A percentile compares a stretch with the other conserved stretches of the same genome.
Conservation (phyloP, 2,797 vertebrate genomes). For the Pseudotriccus pelzelni region DNA sequence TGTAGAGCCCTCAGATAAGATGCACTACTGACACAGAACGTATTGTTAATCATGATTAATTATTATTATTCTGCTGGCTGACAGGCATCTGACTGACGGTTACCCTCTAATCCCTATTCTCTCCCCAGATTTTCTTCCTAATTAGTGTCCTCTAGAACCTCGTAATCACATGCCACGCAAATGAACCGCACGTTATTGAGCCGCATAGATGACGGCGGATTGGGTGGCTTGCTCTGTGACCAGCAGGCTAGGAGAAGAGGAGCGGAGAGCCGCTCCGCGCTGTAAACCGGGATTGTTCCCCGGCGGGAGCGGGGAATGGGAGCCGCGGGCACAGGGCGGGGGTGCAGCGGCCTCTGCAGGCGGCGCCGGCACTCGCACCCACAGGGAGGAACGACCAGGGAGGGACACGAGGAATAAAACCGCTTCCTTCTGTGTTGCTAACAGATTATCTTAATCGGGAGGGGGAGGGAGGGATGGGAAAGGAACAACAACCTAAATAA, state of each 20-base stretch:
- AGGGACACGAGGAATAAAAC: fast-evolving
- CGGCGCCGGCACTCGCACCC: background rate
- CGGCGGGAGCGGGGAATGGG: background rate
- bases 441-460: fast-evolving
- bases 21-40: background rate
- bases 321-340: background rate
- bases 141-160: conserved; percentile 48
- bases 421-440: background rate
- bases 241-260: background rate
- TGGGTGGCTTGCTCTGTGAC: background rate
- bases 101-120: conserved; percentile 49
- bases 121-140: conserved; percentile 40
- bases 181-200: background rate
- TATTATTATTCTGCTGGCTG: conserved; percentile 30
- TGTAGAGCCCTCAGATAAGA: conserved; percentile 15
- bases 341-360: conserved; percentile 68
- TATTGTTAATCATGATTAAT: conserved; percentile 42
- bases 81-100: conserved; percentile 2
- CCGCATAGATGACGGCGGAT: background rate
- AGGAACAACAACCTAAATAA: background rate
- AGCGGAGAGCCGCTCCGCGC: background rate
- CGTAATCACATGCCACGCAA: conserved; percentile 33
- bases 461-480: too few species aligned
- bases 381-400: fast-evolving
- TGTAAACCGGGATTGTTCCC: background rate